Base-by-base conservation (phyloP, 1,140 invertebrate genomes). In the Zelostemma sp. region DNA sequence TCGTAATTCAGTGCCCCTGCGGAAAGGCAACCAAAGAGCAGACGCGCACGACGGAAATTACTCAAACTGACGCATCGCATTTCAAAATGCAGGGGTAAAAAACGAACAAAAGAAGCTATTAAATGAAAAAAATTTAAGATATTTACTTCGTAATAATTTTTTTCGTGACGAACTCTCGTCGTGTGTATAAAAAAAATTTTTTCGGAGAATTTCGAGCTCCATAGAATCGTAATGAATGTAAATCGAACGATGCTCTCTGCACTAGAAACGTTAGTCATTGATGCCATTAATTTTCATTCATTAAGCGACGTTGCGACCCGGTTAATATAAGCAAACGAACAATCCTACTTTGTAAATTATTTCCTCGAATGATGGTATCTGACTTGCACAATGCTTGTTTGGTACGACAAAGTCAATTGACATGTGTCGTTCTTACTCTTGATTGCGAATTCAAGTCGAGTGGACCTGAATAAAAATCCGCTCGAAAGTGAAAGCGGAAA, bases 271-370 rank as follows among this genome's bases (percentile, higher is more conserved):
- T 25, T 25, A 3, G 21, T 38, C 9, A 38, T 38, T 38, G 35
- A 38, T 11, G 35, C 35, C n/a, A 38, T 38, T 38, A 38, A 38
- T 38, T 38, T 38, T 38, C 35, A 38, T 38, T 38, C 12, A 38
- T 38, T 14, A 11, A 38, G 35, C n/a, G 35, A 38, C 35, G 35
- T 38, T 38, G 12, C 12, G 21, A 4, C 9, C 11, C n/a, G 35
- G 35, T 38, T 14, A n/a, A 38, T 38, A 11, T 11, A n/a, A 38
- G 35, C 12, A 38, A 38, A 4, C 4, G 35, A 4, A 14, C 35
- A 38, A 38, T 38, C 35, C 35, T 38, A 38, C 35, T 38, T 38
- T 38, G 12, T 38, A 38, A 38, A 38, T 38, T 38, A 38, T 38
- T 38, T 38, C 35, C 9, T 14, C 9, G 35, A 38, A 38, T n/a